Percentiles rank a stretch among this genome's conserved stretches.
phyloP scores from a whole-genome alignment of 2,113 vertebrate species.

The Pachypanchax playfairii region DNA sequence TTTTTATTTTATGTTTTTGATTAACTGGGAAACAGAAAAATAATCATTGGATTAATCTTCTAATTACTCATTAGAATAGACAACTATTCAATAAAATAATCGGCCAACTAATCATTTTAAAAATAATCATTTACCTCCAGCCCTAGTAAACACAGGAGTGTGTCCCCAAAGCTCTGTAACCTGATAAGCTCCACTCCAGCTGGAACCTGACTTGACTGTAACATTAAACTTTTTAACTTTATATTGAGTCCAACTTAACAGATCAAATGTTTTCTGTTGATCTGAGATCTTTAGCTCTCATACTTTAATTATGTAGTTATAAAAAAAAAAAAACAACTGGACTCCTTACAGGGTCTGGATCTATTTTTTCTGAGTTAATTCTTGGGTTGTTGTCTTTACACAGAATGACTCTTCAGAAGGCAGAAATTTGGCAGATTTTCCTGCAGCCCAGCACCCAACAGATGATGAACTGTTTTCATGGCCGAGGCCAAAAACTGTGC shows the following conservation, averaged over 20 bases:
- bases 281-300: too few relatives aligned
- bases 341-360: not conserved
- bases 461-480: constrained; percentile 94
- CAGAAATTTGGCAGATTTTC: constrained; percentile 48
- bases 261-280: not conserved
- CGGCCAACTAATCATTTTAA: too few relatives aligned
- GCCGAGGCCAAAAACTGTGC: constrained; percentile 92
- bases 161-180: constrained; percentile 25
- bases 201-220: constrained; percentile 34
- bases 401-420: constrained; percentile 69
- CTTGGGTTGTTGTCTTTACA: constrained; percentile 12
- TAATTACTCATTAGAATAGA: too few relatives aligned
- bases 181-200: constrained; percentile 25
- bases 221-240: constrained; percentile 6
- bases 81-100: too few relatives aligned
- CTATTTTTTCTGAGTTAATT: not conserved
- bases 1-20: too few relatives aligned
- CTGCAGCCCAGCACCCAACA: constrained; percentile 35
- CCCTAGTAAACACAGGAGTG: constrained; percentile 50
- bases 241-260: not conserved
- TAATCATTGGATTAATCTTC: too few relatives aligned
- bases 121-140: too few relatives aligned
- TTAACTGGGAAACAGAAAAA: too few relatives aligned
- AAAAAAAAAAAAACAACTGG: too few relatives aligned
- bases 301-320: too few relatives aligned